Percentiles rank a stretch among this genome's conserved stretches.
Evolutionary conservation across 2,113 vertebrate genomes (phyloP).

Genomic region (Paracanthobrama guichenoti): DNA sequence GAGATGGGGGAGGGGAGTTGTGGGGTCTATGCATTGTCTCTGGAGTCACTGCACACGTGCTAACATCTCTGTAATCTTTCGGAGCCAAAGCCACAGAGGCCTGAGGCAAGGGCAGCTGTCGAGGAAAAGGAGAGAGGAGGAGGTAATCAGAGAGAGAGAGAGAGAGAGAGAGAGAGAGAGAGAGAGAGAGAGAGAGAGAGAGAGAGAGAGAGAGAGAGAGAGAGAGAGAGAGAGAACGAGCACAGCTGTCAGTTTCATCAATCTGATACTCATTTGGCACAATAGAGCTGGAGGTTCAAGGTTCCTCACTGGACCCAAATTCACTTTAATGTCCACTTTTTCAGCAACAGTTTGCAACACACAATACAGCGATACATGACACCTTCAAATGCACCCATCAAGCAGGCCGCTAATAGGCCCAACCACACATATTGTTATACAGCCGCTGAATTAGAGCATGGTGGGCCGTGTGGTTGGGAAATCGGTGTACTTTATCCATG

Average conservation of each 20-base stretch:
- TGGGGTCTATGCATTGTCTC: constrained; percentile 18
- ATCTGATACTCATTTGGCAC: constrained; percentile 80
- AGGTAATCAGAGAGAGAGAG: constrained; percentile 57
- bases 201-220: constrained; percentile 75
- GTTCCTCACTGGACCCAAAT: constrained; percentile 62
- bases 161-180: constrained; percentile 20
- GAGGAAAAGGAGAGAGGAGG: constrained; percentile 65
- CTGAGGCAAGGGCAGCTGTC: constrained; percentile 43
- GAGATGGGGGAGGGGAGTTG: neutral
- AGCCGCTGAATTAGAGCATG: neutral
- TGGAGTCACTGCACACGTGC: constrained; percentile 32
- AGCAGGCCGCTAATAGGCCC: neutral
- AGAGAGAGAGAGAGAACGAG: constrained; percentile 43
- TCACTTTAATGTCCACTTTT: constrained; percentile 71
- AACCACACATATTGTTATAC: neutral
- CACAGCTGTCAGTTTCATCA: constrained; percentile 72
- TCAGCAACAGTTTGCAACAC: constrained; percentile 93
- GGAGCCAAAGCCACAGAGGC: constrained; percentile 6
- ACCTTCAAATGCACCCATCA: constrained; percentile 43
- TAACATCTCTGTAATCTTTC: constrained; percentile 38
- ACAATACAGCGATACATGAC: constrained; percentile 79
- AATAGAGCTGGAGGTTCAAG: constrained; percentile 29
- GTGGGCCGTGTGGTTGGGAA: neutral
- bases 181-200: constrained; percentile 17
- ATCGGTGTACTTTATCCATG: constrained; percentile 1